Evolutionary conservation across 2,113 vertebrate genomes (phyloP), one percentile per base, ranked within the genome.

Genomic region (Tenebrosternarchus preto): DNA sequence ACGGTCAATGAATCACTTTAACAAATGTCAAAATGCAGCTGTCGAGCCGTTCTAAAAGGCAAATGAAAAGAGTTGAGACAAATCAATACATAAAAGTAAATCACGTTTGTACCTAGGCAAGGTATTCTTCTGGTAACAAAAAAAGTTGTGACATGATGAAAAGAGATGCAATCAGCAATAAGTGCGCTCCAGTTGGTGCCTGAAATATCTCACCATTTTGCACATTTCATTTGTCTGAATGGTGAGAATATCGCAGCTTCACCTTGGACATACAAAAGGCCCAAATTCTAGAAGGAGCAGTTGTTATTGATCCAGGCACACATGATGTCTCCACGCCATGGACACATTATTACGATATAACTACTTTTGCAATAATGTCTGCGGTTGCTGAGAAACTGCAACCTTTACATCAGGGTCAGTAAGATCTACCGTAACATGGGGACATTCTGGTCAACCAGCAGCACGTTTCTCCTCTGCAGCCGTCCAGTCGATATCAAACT

Each of bases 151-250:
- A 86, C 75, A 57, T 11, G 3, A 22, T 66, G 77, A 82, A 86
- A 84, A 78, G 67, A 56, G 86, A 68, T 69, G 59, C 61, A 81
- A 87, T 86, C 77, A 89, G 85, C 83, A 79, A 74, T 63, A 73
- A 81, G 76, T 57, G 61, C 22, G 46, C 74, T 71, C 55, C 17
- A 71, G 82, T 82, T 84, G 81, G 83, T 85, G 83, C 77, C 73
- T 66, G 80, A 86, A 83, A 87, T 81, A 79, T 86, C 80, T 85
- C 86, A 84, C 33, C 59, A 53, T 83, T 59, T 25, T 16, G 74
- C 73, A 43, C 46, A 75, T 88, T 86, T 83, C 85, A 89, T 89
- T 89, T 86, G 86, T 64, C 22, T 87, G 82, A 88, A 83, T 80
- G 87, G 83, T 88, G 72, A 84, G 87, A 85, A 80, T 80, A 84